These are phyloP conservation scores for Phalanger gymnotis DNA, from an alignment of 2,797 vertebrate genomes.

Conservation along the genomic window DNA sequence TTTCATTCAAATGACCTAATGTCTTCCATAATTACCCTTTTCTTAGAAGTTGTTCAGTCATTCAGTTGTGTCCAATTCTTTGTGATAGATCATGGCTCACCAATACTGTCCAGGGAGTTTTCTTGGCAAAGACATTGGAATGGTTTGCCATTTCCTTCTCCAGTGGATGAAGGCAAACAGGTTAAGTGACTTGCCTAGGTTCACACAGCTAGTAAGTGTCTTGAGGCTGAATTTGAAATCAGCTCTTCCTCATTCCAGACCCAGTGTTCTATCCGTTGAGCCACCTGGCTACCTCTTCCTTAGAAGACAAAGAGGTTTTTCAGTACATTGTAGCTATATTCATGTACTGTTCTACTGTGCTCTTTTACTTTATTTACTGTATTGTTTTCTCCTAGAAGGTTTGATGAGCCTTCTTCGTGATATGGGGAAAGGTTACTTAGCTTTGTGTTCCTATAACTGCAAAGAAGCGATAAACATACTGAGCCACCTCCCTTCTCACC, in stretches of 20 bases:
- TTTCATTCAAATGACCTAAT: constrained; percentile 7
- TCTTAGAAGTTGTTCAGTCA: background rate
- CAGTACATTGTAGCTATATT: background rate
- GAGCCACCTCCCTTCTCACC: constrained; percentile 95
- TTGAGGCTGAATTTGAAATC: background rate
- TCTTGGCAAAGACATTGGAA: background rate
- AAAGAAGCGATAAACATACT: constrained; percentile 96
- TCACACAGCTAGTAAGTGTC: background rate
- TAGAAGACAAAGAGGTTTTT: constrained; percentile 34
- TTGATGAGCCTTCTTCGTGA: constrained; percentile 95
- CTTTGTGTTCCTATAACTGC: constrained; percentile 97
- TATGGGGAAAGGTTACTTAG: constrained; percentile 95
- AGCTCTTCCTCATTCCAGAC: background rate
- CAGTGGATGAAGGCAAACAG: background rate
- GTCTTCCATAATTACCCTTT: background rate
- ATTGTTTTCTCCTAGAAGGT: constrained; percentile 89
- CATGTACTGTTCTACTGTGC: constrained; percentile 46
- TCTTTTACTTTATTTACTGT: constrained; percentile 77
- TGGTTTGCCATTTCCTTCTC: background rate
- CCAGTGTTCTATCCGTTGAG: background rate
- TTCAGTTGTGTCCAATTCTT: background rate
- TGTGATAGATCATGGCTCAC: background rate
- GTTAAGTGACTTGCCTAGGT: background rate
- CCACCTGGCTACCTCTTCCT: constrained; percentile 1
- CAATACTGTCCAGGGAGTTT: background rate